Evolutionary conservation across 2,888 invertebrate species (phyloP), one percentile per base, ranked within the genome.

Genomic region (Hirtodrosophila duncani): DNA sequence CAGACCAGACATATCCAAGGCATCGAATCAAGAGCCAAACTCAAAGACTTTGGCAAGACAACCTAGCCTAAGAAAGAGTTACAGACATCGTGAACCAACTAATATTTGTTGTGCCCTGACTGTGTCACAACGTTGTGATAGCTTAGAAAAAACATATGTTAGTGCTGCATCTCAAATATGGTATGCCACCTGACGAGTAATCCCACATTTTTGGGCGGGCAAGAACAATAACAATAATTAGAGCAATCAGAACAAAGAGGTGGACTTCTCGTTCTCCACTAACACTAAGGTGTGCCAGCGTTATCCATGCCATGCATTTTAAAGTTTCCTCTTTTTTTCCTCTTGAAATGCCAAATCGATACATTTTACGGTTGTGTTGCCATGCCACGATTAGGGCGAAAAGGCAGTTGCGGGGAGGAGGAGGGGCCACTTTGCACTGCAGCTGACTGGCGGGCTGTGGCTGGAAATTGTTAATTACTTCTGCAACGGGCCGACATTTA

Each of bases 391-490:
- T 56, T 39, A 11, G 13, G 43, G 20, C 5, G 16, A 8, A 11
- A 5, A 9, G 7, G 9, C 4, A 20, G 29, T 7, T 7, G 8
- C 4, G 7, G 33, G 13, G 24, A 10, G 21, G 3, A 9, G 7
- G n/a, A 18, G 14, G 50, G 17, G 26, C 20, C 26, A 43, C 16
- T 23, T 4, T 27, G 42, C 23, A 24, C 4, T 38, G 43, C 53
- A 51, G 57, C 39, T 50, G 48, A 36, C n/a, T n/a, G n/a, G n/a
- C n/a, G 34, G 17, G 44, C 34, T 37, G 45, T 50, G 48, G 57
- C 37, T n/a, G n/a, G n/a, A n/a, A 55, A 31, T 66, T 69, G 59
- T 70, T 74, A 74, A 79, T 74, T 78, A 64, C 36, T 56, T 41
- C 36, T 52, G 61, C 63, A 64, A 62, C 61, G 61, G 51, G 50